Conservation (phyloP, 2,113 vertebrate genomes). For the Anser brachyrhynchus region DNA sequence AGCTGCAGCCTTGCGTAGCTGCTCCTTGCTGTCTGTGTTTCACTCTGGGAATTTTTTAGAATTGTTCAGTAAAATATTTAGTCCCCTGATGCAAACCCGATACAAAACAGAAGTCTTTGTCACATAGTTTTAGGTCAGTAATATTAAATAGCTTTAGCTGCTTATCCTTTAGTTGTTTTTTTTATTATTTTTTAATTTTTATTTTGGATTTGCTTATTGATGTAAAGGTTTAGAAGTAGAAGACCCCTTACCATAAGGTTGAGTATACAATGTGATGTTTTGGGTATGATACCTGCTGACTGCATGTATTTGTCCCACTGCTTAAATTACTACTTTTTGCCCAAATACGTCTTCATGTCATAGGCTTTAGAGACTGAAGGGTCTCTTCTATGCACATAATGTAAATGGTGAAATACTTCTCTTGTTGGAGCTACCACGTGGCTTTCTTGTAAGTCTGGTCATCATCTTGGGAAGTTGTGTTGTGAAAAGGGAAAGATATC, state of each 20-base stretch:
- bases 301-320: neutral
- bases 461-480: neutral
- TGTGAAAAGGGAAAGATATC: neutral
- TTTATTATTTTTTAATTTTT: neutral
- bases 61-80: neutral
- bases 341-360: rapidly evolving
- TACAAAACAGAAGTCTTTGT: neutral
- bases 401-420: neutral
- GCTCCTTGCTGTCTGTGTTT: neutral
- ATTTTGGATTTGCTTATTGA: neutral
- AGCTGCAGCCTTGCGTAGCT: neutral
- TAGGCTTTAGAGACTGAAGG: neutral
- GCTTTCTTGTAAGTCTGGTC: neutral
- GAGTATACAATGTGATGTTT: neutral
- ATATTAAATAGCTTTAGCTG: neutral
- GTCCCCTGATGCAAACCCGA: neutral
- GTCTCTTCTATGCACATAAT: neutral
- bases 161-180: neutral
- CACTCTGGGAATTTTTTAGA: neutral
- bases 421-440: neutral
- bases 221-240: neutral
- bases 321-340: neutral
- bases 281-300: rapidly evolving
- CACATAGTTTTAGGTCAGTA: neutral
- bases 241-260: neutral